These are phyloP conservation scores for Latrodectus geometricus DNA, from an alignment of 1,140 invertebrate species.

Conservation along the genomic window DNA sequence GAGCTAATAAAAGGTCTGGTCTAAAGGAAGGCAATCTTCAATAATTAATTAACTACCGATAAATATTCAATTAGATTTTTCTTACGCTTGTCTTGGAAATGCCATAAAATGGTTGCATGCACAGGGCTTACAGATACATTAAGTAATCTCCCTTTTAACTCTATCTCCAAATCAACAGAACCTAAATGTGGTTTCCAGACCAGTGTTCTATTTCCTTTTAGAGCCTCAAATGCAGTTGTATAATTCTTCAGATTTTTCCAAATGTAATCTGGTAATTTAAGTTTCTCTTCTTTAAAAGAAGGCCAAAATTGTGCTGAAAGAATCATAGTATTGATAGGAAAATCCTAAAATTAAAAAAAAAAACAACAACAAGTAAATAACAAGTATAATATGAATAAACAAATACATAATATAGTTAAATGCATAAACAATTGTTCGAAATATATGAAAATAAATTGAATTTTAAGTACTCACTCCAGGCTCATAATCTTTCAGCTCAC, in stretches of 20 bases:
- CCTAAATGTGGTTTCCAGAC: slow-evolving; percentile 95
- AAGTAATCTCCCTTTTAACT: slow-evolving; percentile 84
- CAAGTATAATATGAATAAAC: no score
- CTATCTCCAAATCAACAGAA: slow-evolving; percentile 90
- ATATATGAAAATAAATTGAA: background rate
- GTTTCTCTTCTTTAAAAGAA: slow-evolving; percentile 91
- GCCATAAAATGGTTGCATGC: slow-evolving; percentile 93
- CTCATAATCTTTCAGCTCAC: slow-evolving; percentile 67
- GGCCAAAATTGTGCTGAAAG: slow-evolving; percentile 99
- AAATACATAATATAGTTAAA: no score
- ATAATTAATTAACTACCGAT: no score
- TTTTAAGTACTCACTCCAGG: slow-evolving; percentile 1
- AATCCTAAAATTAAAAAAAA: slow-evolving; percentile 29
- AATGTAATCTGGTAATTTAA: slow-evolving; percentile 85
- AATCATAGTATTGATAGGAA: slow-evolving; percentile 79
- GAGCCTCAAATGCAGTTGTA: slow-evolving; percentile 89
- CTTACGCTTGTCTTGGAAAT: slow-evolving; percentile 90
- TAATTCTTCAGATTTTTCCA: slow-evolving; percentile 86
- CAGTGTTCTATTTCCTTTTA: slow-evolving; percentile 94
- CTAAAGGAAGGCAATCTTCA: no score
- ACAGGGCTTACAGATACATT: slow-evolving; percentile 90
- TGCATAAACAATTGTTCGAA: no score
- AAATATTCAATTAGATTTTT: background rate
- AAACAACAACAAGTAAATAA: background rate
- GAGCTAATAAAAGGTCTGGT: no score